A percentile compares a stretch with the other conserved stretches of the same genome.
These are phyloP conservation scores for Microplitis mediator DNA, from an alignment of 1,140 invertebrate genomes.

Conservation along the genomic window DNA sequence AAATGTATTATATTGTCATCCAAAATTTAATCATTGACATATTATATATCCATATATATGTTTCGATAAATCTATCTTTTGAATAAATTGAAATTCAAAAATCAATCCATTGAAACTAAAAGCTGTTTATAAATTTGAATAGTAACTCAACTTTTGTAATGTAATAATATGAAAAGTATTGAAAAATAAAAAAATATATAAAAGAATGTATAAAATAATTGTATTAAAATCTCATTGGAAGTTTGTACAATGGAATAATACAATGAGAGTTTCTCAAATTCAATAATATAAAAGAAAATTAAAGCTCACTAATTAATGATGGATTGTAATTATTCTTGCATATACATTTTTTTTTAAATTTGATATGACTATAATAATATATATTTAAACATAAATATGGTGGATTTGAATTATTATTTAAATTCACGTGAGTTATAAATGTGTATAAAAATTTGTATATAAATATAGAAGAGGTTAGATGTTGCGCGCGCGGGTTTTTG, in stretches of 20 bases:
- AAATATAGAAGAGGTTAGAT: background rate
- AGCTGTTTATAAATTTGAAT: background rate
- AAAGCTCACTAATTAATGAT: background rate
- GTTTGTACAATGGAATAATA: background rate
- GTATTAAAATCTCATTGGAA: background rate
- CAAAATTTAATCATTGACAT: background rate
- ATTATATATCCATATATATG: background rate
- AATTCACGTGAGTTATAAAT: background rate
- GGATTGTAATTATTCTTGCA: no score
- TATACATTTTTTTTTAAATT: no score
- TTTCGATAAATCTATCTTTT: background rate
- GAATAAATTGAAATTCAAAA: background rate
- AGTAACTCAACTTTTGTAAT: no score
- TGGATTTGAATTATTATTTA: no score
- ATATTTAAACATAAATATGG: no score
- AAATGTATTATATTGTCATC: slow-evolving; percentile 32
- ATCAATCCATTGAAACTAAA: no score
- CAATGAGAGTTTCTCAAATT: background rate
- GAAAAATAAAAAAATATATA: background rate
- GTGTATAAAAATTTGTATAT: background rate
- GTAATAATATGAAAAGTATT: background rate
- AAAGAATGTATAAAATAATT: background rate
- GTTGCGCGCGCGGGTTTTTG: slow-evolving; percentile 34
- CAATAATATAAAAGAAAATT: background rate
- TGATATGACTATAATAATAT: no score